Evolutionary conservation across 2,888 invertebrate genomes (phyloP), one percentile per base, ranked within the genome.

Genomic region (Leucoma salicis): DNA sequence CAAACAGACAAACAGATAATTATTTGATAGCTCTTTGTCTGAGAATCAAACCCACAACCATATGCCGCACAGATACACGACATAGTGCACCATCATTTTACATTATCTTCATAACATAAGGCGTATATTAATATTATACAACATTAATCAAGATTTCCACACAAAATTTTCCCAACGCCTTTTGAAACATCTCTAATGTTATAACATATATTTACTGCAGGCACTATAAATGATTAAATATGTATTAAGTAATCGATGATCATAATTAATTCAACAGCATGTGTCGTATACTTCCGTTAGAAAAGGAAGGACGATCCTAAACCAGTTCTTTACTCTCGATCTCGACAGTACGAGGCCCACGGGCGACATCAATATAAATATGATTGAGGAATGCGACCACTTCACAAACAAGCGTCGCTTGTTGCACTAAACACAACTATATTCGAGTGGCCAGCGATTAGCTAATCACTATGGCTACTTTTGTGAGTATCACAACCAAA

Each of bases 381-480:
- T 82, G 78, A 79, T 74, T 70, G 66, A 66, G 76, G 60, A 62
- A 64, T 62, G 59, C 59, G 63, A 70, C 29, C 69, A 60, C 66
- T 53, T 63, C 78, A 82, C 85, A 87, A 79, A 83, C 87, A 78
- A 81, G 78, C 78, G 53, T 57, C 61, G 76, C 76, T 82, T 78
- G 82, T 84, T 67, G 76, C 69, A 66, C 80, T 70, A 72, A 57
- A 77, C 69, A 85, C 84, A 77, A 69, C 70, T 70, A 71, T 53
- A 63, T 49, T 63, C 52, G 57, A 63, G 86, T 82, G 69, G 86
- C 86, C 85, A 82, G 89, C 89, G 87, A 75, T 85, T 89, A 89
- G 89, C 88, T 87, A 85, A 74, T 72, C 70, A 69, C 66, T 51
- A 89, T 89, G 89, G 88, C 88, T 84, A 71, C 85, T 64, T 78